Percentiles rank a stretch among this genome's conserved stretches.
Conservation (phyloP, 2,113 vertebrate species). For the Chionodraco myersi region DNA sequence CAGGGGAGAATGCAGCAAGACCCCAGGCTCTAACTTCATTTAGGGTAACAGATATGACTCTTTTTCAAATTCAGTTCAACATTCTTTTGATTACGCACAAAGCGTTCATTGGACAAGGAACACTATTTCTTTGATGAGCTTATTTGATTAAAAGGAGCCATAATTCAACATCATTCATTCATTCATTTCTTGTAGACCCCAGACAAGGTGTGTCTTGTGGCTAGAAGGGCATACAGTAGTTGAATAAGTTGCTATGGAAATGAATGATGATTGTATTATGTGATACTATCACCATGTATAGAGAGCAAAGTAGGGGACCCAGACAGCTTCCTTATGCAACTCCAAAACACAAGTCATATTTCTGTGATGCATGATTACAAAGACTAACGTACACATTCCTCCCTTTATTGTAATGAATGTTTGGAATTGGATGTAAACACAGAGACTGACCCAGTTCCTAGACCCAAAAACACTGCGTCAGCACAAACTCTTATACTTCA, state of each 20-base stretch:
- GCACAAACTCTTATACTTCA: not conserved
- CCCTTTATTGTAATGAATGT: slow-evolving; percentile 17
- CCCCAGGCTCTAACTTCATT: too few relatives aligned
- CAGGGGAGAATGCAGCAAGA: too few relatives aligned
- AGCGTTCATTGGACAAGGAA: not conserved
- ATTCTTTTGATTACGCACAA: too few relatives aligned
- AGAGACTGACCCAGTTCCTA: slow-evolving; percentile 3
- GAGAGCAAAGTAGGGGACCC: not conserved
- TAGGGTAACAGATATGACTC: too few relatives aligned
- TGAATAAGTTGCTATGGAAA: slow-evolving; percentile 6
- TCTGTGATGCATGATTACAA: not conserved
- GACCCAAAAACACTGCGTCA: not conserved
- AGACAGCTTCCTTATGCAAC: slow-evolving; percentile 11
- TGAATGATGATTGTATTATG: slow-evolving; percentile 34
- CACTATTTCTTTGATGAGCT: not conserved
- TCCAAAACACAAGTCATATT: slow-evolving; percentile 32
- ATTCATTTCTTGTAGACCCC: not conserved
- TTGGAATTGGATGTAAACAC: slow-evolving; percentile 22
- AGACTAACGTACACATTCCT: slow-evolving; percentile 13
- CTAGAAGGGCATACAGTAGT: not conserved
- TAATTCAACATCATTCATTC: not conserved
- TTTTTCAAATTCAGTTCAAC: too few relatives aligned
- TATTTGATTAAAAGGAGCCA: not conserved
- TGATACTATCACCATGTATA: slow-evolving; percentile 40
- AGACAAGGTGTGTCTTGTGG: not conserved